Evolutionary conservation across 1,140 invertebrate species (phyloP).

Genomic region (Propsilocerus akamusi): DNA sequence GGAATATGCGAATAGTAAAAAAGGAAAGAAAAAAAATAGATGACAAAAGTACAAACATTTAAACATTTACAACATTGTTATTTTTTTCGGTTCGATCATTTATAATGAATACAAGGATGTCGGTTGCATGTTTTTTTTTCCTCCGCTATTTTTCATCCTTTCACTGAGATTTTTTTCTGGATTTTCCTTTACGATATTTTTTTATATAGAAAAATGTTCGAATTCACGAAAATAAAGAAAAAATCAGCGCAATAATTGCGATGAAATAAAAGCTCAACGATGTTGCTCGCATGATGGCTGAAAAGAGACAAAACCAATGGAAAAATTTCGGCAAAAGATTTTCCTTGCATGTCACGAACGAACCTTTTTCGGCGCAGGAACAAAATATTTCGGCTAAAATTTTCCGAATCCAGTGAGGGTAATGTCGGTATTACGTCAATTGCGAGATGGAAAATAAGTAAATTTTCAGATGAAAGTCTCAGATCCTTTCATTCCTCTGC

Average conservation of each 20-base stretch:
- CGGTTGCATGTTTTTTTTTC: not conserved
- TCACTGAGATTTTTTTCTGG: not conserved
- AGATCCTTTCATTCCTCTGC: not conserved
- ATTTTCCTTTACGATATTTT: not conserved
- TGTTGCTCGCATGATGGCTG: not conserved
- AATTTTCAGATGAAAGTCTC: not conserved
- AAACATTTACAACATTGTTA: conserved; percentile 4
- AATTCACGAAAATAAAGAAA: no score
- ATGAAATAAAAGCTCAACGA: not conserved
- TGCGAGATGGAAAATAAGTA: not conserved
- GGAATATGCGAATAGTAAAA: not conserved
- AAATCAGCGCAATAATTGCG: no score
- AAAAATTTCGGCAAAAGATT: not conserved
- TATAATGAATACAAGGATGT: conserved; percentile 3
- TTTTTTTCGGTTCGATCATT: conserved; percentile 4
- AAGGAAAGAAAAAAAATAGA: not conserved
- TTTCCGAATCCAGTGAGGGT: not conserved
- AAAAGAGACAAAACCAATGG: not conserved
- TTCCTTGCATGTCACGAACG: not conserved
- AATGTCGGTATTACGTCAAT: not conserved
- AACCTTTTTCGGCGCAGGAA: not conserved
- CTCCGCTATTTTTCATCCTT: conserved; percentile 3
- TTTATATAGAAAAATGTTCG: no score
- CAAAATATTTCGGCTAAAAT: no score
- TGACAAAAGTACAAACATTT: conserved; percentile 3